Evolutionary conservation across 2,113 vertebrate genomes (phyloP).

Genomic region (Vulpes ferrilata): DNA sequence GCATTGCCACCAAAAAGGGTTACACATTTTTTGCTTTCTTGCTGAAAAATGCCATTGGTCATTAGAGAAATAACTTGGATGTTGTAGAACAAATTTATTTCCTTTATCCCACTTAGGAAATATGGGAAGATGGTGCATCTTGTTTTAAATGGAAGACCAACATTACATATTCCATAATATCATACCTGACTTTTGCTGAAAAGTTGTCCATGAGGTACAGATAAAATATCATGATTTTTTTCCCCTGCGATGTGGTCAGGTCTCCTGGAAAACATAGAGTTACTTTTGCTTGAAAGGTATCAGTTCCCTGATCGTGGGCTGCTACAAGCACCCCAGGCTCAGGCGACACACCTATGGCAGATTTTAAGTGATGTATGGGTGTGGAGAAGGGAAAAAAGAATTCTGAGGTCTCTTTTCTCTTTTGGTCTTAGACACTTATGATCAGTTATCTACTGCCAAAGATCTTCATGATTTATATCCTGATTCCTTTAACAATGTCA

Average conservation of each 20-base stretch:
- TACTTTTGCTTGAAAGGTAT: neutral
- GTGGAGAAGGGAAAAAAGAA: neutral
- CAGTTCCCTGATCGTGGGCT: neutral
- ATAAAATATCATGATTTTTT: neutral
- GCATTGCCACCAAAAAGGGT: neutral
- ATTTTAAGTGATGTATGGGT: neutral
- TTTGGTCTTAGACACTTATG: neutral
- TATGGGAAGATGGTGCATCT: neutral
- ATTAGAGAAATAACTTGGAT: neutral
- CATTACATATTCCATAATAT: neutral
- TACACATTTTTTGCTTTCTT: neutral
- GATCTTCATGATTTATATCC: neutral
- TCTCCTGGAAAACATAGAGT: neutral
- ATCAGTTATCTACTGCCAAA: neutral
- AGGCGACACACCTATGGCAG: neutral
- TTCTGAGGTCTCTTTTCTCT: neutral
- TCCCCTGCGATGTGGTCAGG: neutral
- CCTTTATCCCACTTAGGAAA: neutral
- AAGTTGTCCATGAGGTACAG: neutral
- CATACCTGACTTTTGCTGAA: neutral
- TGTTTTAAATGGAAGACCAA: neutral
- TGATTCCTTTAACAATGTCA: neutral
- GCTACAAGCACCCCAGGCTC: neutral
- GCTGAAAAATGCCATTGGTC: neutral
- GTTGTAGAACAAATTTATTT: neutral